Evolutionary conservation across 2,888 invertebrate genomes (phyloP).

Genomic region (Cryptocheilus praepositus): DNA sequence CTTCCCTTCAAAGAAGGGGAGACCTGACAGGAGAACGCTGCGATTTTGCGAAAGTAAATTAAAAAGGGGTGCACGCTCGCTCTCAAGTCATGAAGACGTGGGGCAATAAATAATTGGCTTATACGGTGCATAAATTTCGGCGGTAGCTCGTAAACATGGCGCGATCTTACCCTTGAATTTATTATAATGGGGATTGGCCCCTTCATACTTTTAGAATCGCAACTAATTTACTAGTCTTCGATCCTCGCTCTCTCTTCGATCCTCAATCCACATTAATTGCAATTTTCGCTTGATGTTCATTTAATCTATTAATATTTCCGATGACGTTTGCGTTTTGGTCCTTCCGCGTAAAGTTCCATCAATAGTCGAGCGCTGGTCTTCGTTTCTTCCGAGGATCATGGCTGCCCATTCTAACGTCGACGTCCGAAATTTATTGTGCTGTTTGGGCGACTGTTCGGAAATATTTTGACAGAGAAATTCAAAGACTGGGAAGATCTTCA

Average conservation of each 20-base stretch:
- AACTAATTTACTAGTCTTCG: slow-evolving; percentile 54
- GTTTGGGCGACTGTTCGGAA: slow-evolving; percentile 22
- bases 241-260: slow-evolving; percentile 5
- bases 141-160: slow-evolving; percentile 28
- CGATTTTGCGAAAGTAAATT: slow-evolving; percentile 5
- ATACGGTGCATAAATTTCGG: slow-evolving; percentile 53
- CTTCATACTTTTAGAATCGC: slow-evolving; percentile 64
- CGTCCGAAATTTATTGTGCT: slow-evolving; percentile 28
- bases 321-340: neutral
- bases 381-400: neutral
- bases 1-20: too few relatives aligned
- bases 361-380: too few relatives aligned
- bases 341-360: too few relatives aligned
- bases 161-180: slow-evolving; percentile 55
- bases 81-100: slow-evolving; percentile 33
- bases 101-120: slow-evolving; percentile 60
- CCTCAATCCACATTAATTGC: slow-evolving; percentile 43
- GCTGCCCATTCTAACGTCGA: too few relatives aligned
- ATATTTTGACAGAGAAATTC: neutral
- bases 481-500: neutral
- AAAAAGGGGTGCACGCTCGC: slow-evolving; percentile 26
- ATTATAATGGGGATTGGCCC: slow-evolving; percentile 58
- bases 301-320: slow-evolving; percentile 50
- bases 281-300: slow-evolving; percentile 6
- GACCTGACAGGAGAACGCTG: neutral